Base-by-base conservation (phyloP, 1,140 invertebrate genomes). In the Scaptomyza montana region DNA sequence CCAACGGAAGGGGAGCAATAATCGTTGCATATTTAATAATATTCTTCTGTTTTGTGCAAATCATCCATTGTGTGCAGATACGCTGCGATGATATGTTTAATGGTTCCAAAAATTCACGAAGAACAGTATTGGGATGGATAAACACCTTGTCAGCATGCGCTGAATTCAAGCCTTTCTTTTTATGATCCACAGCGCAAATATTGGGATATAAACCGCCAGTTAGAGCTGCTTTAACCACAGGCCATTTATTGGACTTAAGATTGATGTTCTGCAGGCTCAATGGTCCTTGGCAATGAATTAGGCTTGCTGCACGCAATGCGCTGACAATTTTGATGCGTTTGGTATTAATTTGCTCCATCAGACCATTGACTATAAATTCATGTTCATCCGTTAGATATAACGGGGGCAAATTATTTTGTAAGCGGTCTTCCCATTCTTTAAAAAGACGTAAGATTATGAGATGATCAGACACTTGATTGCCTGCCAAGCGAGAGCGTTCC, bases 201-300 rank as follows among this genome's bases (percentile, higher is more conserved):
- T 98, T 97, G 0, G 98, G 98, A 93, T 98, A 99, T 28, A 97
- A 93, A 3, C 97, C 98, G 28, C 95, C 96, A 53, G 95, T 95
- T 4, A 99, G 89, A 4, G 97, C 96, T 2, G 97, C 98, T 92
- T 99, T 99, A 0, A 99, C 96, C 10, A 98, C 94, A 12, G 96
- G 95, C 97, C 98, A 99, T 92, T 96, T 97, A 79, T 96, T 95
- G 1, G 97, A 97, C 92, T 98, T 97, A 0, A 93, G 92, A 93
- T 99, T 99, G 3, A 97, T 93, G 74, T 95, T 95, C 74, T 95
- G 93, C 28, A 97, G 95, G 82, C 96, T 95, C 1, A 96, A 94
- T 3, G 94, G 93, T 1, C 96, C 96, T 77, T 95, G 93, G 0
- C 95, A 94, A 62, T 95, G 94, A 1, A 99, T 95, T 80, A 99